Evolutionary conservation across 2,888 invertebrate species (phyloP), one percentile per base, ranked within the genome.

Genomic region (Apamea sordens): DNA sequence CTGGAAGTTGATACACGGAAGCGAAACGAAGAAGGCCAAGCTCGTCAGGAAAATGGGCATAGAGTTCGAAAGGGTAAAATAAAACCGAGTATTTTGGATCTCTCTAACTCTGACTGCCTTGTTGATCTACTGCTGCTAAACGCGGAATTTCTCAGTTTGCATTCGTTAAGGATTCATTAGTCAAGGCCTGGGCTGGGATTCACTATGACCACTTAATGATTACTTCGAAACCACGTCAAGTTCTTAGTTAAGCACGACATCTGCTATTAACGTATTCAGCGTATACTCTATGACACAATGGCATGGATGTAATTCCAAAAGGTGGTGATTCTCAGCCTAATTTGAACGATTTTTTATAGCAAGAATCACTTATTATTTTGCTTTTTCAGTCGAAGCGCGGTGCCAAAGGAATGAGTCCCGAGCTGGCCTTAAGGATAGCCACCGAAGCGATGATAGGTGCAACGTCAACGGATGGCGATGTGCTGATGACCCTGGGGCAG

Each of bases 21-120:
- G 95, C 0, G 86, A 89, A 0, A 91, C 90, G 7, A 96, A 96
- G 86, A 92, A 93, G 0, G 92, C 86, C 0, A 61, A 88, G 13
- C 93, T 96, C 18, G 93, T 96, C 75, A 94, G 86, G 85, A 96
- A 95, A 88, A 96, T 97, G 96, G 96, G 96, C 56, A 0, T 84
- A 0, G 96, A 96, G 83, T 96, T 96, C 77, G 96, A 96, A 88
- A 96, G 95, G 94, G 97, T 96, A 84, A 15, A 10, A 56, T 11
- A 24, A 78, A 28, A 67, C 32, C 21, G 2, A 53, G 59, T 56
- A 61, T 67, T 69, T 47, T 32, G n/a, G 13, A 28, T 24, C 24
- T 32, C 18, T n/a, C 24, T 44, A n/a, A 18, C 6, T 3, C 21
- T 76, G 10, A 11, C 8, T n/a, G n/a, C 11, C 36, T 15, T 28